phyloP scores from a whole-genome alignment of 2,888 invertebrate species.

The Oscheius myriophilus region DNA sequence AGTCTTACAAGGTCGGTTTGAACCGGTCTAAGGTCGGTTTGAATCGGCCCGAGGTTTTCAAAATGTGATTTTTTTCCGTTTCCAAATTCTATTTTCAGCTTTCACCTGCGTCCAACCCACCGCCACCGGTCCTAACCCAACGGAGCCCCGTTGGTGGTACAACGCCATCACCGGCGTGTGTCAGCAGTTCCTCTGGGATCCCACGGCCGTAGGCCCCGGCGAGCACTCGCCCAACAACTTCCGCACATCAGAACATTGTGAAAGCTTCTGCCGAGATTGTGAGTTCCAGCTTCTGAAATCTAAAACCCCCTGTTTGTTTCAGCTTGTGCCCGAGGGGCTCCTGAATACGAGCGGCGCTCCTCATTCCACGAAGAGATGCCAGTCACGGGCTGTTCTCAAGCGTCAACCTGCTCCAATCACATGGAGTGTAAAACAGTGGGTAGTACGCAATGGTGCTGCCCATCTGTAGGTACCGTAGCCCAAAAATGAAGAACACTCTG shows the following conservation, averaged over 20 bases:
- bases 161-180: slow-evolving; percentile 46
- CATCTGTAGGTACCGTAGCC: slow-evolving; percentile 41
- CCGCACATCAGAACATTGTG: slow-evolving; percentile 59
- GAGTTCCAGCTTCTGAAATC: too few relatives aligned
- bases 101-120: slow-evolving; percentile 61
- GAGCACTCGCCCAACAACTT: slow-evolving; percentile 64
- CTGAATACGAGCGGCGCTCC: slow-evolving; percentile 55
- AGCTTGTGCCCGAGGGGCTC: slow-evolving; percentile 57
- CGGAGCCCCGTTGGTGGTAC: slow-evolving; percentile 62
- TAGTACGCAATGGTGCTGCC: slow-evolving; percentile 61
- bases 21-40: too few relatives aligned
- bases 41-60: too few relatives aligned
- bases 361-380: slow-evolving; percentile 57
- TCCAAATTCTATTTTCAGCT: slow-evolving; percentile 28
- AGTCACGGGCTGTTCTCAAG: slow-evolving; percentile 54
- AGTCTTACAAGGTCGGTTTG: too few relatives aligned
- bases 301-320: slow-evolving; percentile 23
- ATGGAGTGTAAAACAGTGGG: slow-evolving; percentile 60
- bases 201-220: slow-evolving; percentile 52
- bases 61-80: neutral
- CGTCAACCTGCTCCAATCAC: slow-evolving; percentile 48
- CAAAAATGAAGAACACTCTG: neutral
- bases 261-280: slow-evolving; percentile 58
- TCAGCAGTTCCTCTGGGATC: slow-evolving; percentile 63
- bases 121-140: slow-evolving; percentile 62